Percentiles rank a stretch among this genome's conserved stretches.
Evolutionary conservation across 1,140 invertebrate species (phyloP).

Genomic region (Saccostrea cuccullata): DNA sequence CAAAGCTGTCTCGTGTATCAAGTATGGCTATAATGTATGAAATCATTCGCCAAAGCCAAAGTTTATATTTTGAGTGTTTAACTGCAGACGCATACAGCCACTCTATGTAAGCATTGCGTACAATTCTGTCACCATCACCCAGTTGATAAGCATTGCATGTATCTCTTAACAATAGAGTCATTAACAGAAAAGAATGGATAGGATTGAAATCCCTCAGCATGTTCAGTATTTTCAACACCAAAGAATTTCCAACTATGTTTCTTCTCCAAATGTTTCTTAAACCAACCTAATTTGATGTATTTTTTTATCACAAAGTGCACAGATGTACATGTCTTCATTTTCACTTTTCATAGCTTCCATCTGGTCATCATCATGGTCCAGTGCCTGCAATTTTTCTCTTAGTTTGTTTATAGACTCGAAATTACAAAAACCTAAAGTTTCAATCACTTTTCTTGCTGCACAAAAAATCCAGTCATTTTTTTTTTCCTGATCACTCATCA

Average conservation of each 20-base stretch:
- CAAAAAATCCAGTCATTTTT: too few relatives aligned
- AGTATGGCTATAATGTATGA: constrained; percentile 37
- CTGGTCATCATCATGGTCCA: neutral
- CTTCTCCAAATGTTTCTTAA: constrained; percentile 45
- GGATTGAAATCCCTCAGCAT: constrained; percentile 16
- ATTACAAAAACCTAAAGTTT: constrained; percentile 8
- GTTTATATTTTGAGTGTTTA: constrained; percentile 50
- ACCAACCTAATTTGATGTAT: neutral
- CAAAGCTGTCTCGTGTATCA: constrained; percentile 7
- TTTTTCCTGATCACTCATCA: too few relatives aligned
- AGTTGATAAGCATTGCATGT: constrained; percentile 48
- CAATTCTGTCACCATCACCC: constrained; percentile 56
- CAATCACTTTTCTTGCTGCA: neutral
- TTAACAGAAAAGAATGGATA: constrained; percentile 40
- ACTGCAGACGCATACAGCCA: constrained; percentile 44
- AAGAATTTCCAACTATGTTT: constrained; percentile 43
- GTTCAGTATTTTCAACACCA: neutral
- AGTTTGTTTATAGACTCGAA: neutral
- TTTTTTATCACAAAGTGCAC: neutral
- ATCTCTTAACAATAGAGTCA: constrained; percentile 46
- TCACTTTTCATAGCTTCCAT: constrained; percentile 45
- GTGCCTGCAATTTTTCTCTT: constrained; percentile 2
- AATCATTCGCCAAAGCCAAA: constrained; percentile 49
- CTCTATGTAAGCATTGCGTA: constrained; percentile 51
- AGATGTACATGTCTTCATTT: neutral